Conservation (phyloP, 1,140 invertebrate species). For the Aphelenchoides besseyi region DNA sequence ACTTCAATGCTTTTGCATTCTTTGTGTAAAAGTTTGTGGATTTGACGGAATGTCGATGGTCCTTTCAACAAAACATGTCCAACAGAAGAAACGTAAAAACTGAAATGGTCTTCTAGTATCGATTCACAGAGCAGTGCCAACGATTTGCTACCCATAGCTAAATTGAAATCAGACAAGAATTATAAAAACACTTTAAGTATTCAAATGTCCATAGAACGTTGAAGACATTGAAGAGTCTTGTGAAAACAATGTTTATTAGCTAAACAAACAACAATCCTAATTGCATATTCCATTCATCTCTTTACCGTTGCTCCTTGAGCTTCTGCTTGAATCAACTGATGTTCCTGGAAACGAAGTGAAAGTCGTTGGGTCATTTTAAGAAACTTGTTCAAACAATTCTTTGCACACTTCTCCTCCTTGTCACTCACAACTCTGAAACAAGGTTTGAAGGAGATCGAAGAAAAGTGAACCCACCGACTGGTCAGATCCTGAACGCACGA, state of each 20-base stretch:
- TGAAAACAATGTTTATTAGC: background rate
- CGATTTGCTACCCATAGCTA: background rate
- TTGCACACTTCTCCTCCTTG: conserved; percentile 53
- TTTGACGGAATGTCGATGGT: background rate
- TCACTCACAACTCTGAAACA: conserved; percentile 51
- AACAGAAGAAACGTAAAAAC: conserved; percentile 35
- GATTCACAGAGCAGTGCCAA: conserved; percentile 31
- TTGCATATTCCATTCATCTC: background rate
- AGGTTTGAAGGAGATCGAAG: background rate
- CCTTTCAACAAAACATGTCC: conserved; percentile 25
- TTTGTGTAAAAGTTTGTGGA: background rate
- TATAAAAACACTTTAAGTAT: background rate
- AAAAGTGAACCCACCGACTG: conserved; percentile 25
- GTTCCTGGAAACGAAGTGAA: conserved; percentile 57
- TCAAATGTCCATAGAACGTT: background rate
- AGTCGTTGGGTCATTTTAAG: conserved; percentile 59
- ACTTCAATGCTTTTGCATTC: conserved; percentile 9
- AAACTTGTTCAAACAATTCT: conserved; percentile 57
- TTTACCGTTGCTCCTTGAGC: conserved; percentile 46
- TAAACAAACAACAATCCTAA: conserved; percentile 17
- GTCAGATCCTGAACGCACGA: conserved; percentile 54
- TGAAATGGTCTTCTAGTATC: conserved; percentile 45
- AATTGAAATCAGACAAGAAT: background rate
- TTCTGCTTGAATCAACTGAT: conserved; percentile 52
- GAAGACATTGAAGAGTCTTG: too few species aligned